Conservation (phyloP, 2,888 invertebrate species). For the Protodeltote pygarga region DNA sequence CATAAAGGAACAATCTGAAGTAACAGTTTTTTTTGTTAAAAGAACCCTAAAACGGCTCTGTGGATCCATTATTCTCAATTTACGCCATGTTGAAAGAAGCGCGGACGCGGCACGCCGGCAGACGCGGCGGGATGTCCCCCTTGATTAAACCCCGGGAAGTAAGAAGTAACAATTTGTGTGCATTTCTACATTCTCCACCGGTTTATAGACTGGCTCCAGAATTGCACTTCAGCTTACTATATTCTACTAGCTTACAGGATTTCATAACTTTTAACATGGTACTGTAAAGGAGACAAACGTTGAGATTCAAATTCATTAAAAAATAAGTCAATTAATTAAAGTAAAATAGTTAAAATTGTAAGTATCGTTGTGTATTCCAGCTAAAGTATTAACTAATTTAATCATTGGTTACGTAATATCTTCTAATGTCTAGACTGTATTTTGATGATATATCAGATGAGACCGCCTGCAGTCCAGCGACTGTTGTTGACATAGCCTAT, state of each 20-base stretch:
- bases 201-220: slow-evolving; percentile 60
- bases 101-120: slow-evolving; percentile 57
- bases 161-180: slow-evolving; percentile 82
- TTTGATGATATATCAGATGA: too few relatives aligned
- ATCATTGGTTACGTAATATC: too few relatives aligned
- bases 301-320: too few relatives aligned
- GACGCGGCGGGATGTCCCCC: slow-evolving; percentile 84
- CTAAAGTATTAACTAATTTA: too few relatives aligned
- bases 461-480: slow-evolving; percentile 41
- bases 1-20: slow-evolving; percentile 39
- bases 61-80: slow-evolving; percentile 85
- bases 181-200: slow-evolving; percentile 63
- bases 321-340: too few relatives aligned
- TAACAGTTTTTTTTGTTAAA: slow-evolving; percentile 62
- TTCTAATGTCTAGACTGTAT: too few relatives aligned
- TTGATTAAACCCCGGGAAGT: slow-evolving; percentile 83
- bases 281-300: too few relatives aligned
- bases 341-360: too few relatives aligned
- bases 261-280: slow-evolving; percentile 51
- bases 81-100: slow-evolving; percentile 77
- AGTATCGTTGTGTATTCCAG: too few relatives aligned
- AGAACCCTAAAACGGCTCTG: slow-evolving; percentile 72
- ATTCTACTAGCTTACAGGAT: slow-evolving; percentile 38
- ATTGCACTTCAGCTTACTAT: slow-evolving; percentile 66
- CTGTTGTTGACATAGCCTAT: slow-evolving; percentile 48